These are phyloP conservation scores for Smutsia temminckii DNA, from an alignment of 2,797 vertebrate species.

Conservation along the genomic window DNA sequence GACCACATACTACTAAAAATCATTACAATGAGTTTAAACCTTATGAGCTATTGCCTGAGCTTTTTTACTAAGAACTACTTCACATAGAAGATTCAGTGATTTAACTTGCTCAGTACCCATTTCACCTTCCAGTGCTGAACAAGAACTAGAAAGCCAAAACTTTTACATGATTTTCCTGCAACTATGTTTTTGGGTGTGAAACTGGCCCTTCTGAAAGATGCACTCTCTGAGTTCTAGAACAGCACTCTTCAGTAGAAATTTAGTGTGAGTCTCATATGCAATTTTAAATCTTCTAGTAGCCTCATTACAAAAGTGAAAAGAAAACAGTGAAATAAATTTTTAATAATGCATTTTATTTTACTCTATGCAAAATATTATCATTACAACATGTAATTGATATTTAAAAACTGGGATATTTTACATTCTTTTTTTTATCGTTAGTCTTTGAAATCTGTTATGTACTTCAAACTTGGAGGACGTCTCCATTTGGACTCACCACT, in stretches of 20 bases:
- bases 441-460: neutral
- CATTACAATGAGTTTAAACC: neutral
- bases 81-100: neutral
- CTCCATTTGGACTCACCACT: neutral
- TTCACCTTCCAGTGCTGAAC: neutral
- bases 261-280: neutral
- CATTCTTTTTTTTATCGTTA: neutral
- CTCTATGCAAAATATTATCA: neutral
- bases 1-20: neutral
- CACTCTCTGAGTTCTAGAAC: neutral
- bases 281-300: neutral
- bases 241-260: neutral
- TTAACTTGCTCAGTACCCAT: neutral
- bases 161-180: neutral
- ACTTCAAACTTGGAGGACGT: neutral
- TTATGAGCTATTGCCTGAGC: neutral
- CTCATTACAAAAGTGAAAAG: neutral
- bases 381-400: neutral
- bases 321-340: neutral
- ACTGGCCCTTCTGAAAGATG: neutral
- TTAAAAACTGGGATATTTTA: neutral
- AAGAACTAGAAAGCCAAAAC: neutral
- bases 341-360: neutral
- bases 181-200: neutral
- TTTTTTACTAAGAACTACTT: neutral